A percentile compares a stretch with the other conserved stretches of the same genome.
Conservation (phyloP, 2,888 invertebrate genomes). For the Dicycla oo region DNA sequence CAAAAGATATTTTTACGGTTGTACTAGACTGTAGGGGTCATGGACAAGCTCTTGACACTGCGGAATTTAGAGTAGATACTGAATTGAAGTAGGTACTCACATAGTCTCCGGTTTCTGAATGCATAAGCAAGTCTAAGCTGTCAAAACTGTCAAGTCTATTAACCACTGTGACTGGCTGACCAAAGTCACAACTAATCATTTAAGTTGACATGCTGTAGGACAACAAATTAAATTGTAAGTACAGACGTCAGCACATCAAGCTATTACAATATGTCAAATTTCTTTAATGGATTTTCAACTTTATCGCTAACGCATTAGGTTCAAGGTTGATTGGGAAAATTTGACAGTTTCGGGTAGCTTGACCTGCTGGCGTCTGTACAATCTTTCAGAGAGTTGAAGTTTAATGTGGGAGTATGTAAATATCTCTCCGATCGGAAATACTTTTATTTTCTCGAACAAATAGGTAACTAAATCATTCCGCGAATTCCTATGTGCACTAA, state of each 20-base stretch:
- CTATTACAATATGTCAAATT: too few species aligned
- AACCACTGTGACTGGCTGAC: slow-evolving; percentile 21
- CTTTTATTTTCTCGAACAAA: slow-evolving; percentile 5
- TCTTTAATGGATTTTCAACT: too few species aligned
- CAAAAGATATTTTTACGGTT: too few species aligned
- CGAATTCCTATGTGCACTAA: slow-evolving; percentile 21
- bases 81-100: slow-evolving; percentile 17
- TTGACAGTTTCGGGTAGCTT: too few species aligned
- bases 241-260: background rate
- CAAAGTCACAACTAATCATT: slow-evolving; percentile 6
- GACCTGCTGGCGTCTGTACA: too few species aligned
- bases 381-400: background rate
- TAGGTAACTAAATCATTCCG: slow-evolving; percentile 23
- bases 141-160: slow-evolving; percentile 39
- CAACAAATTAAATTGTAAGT: background rate
- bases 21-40: slow-evolving; percentile 1
- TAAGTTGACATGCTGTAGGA: slow-evolving; percentile 24
- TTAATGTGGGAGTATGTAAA: slow-evolving; percentile 2
- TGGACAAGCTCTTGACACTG: slow-evolving; percentile 24
- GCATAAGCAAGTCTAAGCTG: slow-evolving; percentile 23
- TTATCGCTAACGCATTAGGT: too few species aligned
- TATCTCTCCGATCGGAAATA: slow-evolving; percentile 16
- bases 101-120: slow-evolving; percentile 26
- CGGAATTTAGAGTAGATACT: slow-evolving; percentile 7
- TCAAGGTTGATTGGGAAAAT: too few species aligned